Conservation (phyloP, 2,797 vertebrate genomes). For the Pempheris klunzingeri region DNA sequence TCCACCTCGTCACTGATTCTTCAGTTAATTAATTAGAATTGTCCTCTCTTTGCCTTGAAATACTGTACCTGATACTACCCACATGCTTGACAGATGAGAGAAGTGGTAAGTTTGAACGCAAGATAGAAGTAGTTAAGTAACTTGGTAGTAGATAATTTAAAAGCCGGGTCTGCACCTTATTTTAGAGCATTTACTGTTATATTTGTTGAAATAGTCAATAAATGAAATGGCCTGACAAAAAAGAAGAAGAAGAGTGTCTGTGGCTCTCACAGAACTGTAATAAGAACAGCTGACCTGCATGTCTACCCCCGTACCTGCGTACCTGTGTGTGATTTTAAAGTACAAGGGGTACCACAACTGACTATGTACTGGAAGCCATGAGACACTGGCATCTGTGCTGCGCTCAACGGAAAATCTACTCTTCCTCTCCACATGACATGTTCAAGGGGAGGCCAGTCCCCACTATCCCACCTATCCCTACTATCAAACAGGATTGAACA, state of each 20-base stretch:
- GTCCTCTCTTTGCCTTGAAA: conserved; percentile 33
- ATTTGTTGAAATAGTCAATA: too few species aligned
- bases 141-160: not conserved
- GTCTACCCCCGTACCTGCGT: too few species aligned
- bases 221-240: too few species aligned
- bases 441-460: not conserved
- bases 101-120: conserved; percentile 73
- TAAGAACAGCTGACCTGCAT: too few species aligned
- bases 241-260: too few species aligned
- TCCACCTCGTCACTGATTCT: not conserved
- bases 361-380: not conserved
- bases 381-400: not conserved
- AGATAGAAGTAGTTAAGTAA: not conserved
- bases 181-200: not conserved
- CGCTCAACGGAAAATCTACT: too few species aligned
- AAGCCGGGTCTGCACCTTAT: too few species aligned
- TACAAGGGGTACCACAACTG: not conserved
- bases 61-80: not conserved
- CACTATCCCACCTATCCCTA: too few species aligned
- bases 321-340: not conserved
- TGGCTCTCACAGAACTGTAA: too few species aligned
- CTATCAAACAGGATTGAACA: not conserved
- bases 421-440: not conserved
- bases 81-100: conserved; percentile 71
- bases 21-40: conserved; percentile 15